These are phyloP conservation scores for Sciaenops ocellatus DNA, from an alignment of 2,797 vertebrate species.

Conservation along the genomic window DNA sequence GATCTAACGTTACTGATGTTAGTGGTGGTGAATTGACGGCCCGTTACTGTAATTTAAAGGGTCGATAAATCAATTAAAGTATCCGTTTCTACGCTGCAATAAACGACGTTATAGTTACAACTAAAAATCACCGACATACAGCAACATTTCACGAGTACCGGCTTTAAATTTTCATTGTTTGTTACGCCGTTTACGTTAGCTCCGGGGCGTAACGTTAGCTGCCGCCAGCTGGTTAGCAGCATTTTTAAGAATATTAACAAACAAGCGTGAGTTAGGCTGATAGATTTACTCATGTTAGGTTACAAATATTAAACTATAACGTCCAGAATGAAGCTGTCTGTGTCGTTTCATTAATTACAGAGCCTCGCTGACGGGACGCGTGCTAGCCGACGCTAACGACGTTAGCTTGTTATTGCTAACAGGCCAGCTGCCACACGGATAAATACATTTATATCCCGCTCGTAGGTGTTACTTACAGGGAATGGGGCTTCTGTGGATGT, in stretches of 20 bases:
- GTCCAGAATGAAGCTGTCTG: not conserved
- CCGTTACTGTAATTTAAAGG: not conserved
- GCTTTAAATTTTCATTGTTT: slow-evolving; percentile 40
- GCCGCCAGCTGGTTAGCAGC: slow-evolving; percentile 10
- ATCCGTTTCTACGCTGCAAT: rapidly evolving
- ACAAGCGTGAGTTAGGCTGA: rapidly evolving
- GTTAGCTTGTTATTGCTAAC: slow-evolving; percentile 74
- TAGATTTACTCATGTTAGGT: rapidly evolving
- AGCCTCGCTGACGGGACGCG: slow-evolving; percentile 36
- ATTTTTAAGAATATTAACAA: not conserved
- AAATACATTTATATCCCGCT: slow-evolving; percentile 56
- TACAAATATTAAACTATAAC: no score
- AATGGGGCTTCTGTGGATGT: slow-evolving; percentile 51
- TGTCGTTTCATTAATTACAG: slow-evolving; percentile 39
- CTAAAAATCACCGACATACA: rapidly evolving
- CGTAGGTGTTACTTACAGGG: slow-evolving; percentile 76
- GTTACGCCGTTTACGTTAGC: slow-evolving; percentile 24
- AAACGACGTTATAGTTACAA: not conserved
- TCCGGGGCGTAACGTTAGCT: slow-evolving; percentile 56
- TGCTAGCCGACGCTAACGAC: slow-evolving; percentile 59
- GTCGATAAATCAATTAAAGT: not conserved
- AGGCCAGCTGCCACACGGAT: slow-evolving; percentile 59
- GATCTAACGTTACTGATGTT: not conserved
- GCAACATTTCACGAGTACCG: not conserved
- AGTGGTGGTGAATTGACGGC: not conserved